Evolutionary conservation across 2,113 vertebrate species (phyloP).

Genomic region (Oreochromis aureus): DNA sequence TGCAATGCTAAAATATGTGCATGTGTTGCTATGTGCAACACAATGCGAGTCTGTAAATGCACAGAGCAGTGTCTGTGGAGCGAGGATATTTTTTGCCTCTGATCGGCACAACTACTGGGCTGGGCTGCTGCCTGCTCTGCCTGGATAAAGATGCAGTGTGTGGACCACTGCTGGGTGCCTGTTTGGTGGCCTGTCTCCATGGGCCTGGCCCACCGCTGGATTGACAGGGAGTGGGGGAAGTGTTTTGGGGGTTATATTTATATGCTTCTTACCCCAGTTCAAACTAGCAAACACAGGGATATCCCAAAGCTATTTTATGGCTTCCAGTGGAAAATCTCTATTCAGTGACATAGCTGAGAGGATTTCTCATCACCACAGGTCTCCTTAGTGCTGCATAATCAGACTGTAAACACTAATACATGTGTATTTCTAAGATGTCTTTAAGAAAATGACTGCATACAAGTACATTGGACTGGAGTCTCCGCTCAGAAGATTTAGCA

Average conservation of each 20-base stretch:
- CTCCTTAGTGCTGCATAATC: background rate
- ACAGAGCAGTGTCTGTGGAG: constrained; percentile 67
- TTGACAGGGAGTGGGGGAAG: background rate
- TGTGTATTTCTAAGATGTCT: background rate
- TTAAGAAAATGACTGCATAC: background rate
- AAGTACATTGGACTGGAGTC: background rate
- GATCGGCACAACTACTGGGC: constrained; percentile 42
- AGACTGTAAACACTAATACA: background rate
- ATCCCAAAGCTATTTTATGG: constrained; percentile 29
- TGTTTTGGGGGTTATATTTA: constrained; percentile 9
- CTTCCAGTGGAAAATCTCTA: background rate
- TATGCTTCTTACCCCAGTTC: constrained; percentile 12
- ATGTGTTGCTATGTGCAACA: constrained; percentile 60
- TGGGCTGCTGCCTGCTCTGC: constrained; percentile 28
- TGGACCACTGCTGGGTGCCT: constrained; percentile 26
- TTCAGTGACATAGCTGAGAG: background rate
- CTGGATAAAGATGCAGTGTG: constrained; percentile 64
- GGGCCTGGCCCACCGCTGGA: background rate
- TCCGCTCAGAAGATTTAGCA: background rate
- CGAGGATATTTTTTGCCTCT: constrained; percentile 52
- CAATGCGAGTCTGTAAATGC: constrained; percentile 66
- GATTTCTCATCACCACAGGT: background rate
- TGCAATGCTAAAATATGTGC: constrained; percentile 65
- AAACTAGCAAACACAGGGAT: constrained; percentile 43
- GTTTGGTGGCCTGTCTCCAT: constrained; percentile 10